Evolutionary conservation across 2,888 invertebrate species (phyloP), one percentile per base, ranked within the genome.

Genomic region (Chloroclystis v-ata): DNA sequence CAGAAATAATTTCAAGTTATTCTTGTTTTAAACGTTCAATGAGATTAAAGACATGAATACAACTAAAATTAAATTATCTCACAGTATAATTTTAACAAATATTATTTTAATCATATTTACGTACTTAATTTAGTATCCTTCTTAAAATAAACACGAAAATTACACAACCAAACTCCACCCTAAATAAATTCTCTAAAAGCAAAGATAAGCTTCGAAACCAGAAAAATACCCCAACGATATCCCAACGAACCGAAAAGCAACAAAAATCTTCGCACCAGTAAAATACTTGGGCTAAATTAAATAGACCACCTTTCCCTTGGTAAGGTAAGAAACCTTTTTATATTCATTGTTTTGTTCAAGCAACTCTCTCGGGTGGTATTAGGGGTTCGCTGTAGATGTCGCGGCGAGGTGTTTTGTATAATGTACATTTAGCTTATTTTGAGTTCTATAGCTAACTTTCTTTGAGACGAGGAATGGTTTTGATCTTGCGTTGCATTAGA

Each of bases 301-400:
- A 35, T 43, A 43, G 26, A 20, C 42, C 28, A 12, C 33, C 12
- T 35, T 43, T 11, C 35, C 6, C 9, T 25, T 10, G 28, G 16
- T 16, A 8, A 28, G 42, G 38, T 33, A 55, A 43, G 56, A 47
- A 60, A 52, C 43, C 59, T 54, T 61, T 70, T 59, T 69, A 55
- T 70, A 70, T 72, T 69, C 70, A 72, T 69, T 69, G 72, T 67
- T 59, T 56, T 50, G 52, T 54, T 56, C 50, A 61, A 56, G 53
- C 49, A 59, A 62, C 53, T 55, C 69, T 57, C 56, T 52, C 11
- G 63, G 57, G 65, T 39, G 55, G 48, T 40, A 56, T 59, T 58
- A 52, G 49, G 65, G 33, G 20, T 33, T 10, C 33, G n/a, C 33
- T 13, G 2, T 14, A 16, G 65, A 69, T 69, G 61, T 64, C 65